Conservation (phyloP, 2,113 vertebrate genomes). For the Circaetus cinerascens region DNA sequence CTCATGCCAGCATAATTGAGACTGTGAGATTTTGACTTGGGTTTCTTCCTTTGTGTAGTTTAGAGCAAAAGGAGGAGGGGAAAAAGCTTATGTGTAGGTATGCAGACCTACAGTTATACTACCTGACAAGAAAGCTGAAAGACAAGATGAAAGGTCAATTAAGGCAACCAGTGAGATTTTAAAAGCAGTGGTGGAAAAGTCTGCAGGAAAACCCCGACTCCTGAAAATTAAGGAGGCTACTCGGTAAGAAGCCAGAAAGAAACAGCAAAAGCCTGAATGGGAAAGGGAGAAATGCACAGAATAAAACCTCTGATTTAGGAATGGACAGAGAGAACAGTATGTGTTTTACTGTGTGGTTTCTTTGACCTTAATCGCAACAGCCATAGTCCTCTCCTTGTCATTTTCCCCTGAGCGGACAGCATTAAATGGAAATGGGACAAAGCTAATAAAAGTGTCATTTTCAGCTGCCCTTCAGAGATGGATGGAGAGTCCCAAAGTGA, state of each 20-base stretch:
- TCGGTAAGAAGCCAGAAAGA: neutral
- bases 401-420: neutral
- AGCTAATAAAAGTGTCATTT: neutral
- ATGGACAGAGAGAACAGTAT: neutral
- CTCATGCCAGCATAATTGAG: neutral
- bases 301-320: neutral
- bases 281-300: neutral
- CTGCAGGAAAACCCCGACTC: neutral
- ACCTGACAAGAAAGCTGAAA: neutral
- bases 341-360: neutral
- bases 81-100: neutral
- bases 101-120: neutral
- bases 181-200: conserved; percentile 15
- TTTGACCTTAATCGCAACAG: neutral
- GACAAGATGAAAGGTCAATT: neutral
- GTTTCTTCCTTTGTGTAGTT: neutral
- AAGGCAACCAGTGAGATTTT: conserved; percentile 61
- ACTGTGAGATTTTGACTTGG: neutral
- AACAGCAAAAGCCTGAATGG: neutral
- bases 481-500: neutral
- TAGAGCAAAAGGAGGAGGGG: neutral
- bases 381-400: neutral
- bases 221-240: neutral
- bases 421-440: neutral
- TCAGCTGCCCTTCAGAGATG: conserved; percentile 4